Evolutionary conservation across 2,888 invertebrate genomes (phyloP).

Genomic region (Hyposoter dolosus): DNA sequence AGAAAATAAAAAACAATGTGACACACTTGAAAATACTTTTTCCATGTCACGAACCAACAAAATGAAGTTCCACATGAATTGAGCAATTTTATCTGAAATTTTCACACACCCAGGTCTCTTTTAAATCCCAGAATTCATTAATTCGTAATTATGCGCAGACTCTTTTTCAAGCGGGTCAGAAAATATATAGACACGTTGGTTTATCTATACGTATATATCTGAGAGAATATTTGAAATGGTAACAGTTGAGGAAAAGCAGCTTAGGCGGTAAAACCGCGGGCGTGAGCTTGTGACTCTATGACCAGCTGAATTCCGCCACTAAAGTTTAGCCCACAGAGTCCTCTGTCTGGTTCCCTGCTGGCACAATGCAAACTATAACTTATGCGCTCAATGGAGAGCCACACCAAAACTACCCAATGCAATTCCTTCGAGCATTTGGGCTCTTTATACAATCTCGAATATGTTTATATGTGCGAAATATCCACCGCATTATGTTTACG

Average conservation of each 20-base stretch:
- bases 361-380: slow-evolving; percentile 79
- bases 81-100: neutral
- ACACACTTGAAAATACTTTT: neutral
- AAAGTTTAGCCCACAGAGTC: slow-evolving; percentile 75
- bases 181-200: too few species aligned
- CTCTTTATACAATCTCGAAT: neutral
- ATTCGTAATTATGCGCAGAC: slow-evolving; percentile 8
- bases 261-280: slow-evolving; percentile 71
- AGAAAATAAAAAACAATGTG: neutral
- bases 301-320: slow-evolving; percentile 61
- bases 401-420: slow-evolving; percentile 44
- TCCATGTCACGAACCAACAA: neutral
- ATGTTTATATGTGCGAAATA: slow-evolving; percentile 10
- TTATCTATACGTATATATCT: neutral
- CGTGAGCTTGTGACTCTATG: slow-evolving; percentile 70
- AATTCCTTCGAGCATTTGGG: slow-evolving; percentile 20
- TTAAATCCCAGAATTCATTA: slow-evolving; percentile 20
- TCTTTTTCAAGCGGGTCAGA: neutral
- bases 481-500: slow-evolving; percentile 24
- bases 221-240: slow-evolving; percentile 45
- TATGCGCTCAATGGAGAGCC: slow-evolving; percentile 68
- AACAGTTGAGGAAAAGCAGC: slow-evolving; percentile 75
- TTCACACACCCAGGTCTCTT: neutral
- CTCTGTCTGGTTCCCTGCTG: slow-evolving; percentile 51
- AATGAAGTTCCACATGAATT: neutral